Percentiles rank a stretch among this genome's conserved stretches.
phyloP scores from a whole-genome alignment of 2,113 vertebrate species.

The Takifugu bimaculatus region DNA sequence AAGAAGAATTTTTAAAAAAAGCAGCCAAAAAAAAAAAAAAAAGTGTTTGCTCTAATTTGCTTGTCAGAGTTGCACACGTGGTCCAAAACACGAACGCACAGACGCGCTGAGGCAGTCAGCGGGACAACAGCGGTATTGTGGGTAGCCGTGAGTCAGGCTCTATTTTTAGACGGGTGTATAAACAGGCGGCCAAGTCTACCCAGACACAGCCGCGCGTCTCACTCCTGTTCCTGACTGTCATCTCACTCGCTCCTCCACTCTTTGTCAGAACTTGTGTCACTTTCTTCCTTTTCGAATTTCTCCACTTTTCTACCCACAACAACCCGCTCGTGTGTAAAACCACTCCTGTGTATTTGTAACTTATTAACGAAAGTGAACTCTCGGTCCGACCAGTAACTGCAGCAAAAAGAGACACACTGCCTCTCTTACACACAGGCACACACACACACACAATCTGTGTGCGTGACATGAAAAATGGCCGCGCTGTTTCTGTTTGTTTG shows the following conservation, averaged over 20 bases:
- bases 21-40: slow-evolving; percentile 11
- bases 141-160: slow-evolving; percentile 66
- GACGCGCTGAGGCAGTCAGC: slow-evolving; percentile 39
- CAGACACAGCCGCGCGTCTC: slow-evolving; percentile 54
- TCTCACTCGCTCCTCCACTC: slow-evolving; percentile 16
- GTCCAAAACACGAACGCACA: slow-evolving; percentile 35
- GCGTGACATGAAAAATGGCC: too few relatives aligned
- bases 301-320: slow-evolving; percentile 1
- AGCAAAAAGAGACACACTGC: slow-evolving; percentile 17
- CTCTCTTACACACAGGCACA: not conserved
- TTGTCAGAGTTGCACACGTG: slow-evolving; percentile 29
- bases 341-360: slow-evolving; percentile 11
- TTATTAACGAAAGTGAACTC: slow-evolving; percentile 34
- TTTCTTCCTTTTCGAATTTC: not conserved
- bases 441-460: not conserved
- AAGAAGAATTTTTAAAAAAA: too few relatives aligned
- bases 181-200: slow-evolving; percentile 60
- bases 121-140: slow-evolving; percentile 68
- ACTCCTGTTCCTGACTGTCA: slow-evolving; percentile 24
- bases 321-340: slow-evolving; percentile 23
- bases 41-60: slow-evolving; percentile 42
- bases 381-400: slow-evolving; percentile 5
- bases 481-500: not conserved
- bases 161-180: slow-evolving; percentile 68
- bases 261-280: not conserved